Percentiles rank a stretch among this genome's conserved stretches.
Evolutionary conservation across 2,797 vertebrate species (phyloP).

Genomic region (Champsocephalus esox): DNA sequence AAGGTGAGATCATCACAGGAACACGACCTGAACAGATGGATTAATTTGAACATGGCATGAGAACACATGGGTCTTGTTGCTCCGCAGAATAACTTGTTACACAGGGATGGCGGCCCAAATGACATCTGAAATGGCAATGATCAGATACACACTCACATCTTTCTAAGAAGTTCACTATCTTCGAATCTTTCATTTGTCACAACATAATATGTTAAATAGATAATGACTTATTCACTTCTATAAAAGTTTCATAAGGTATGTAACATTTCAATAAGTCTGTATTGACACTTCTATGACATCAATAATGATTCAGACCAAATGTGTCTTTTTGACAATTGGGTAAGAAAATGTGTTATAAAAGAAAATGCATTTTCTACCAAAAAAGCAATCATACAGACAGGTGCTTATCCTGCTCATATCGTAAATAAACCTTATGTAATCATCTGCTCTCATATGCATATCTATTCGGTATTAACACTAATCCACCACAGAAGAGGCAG

Average conservation of each 20-base stretch:
- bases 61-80: slow-evolving; percentile 80
- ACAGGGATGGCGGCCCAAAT: slow-evolving; percentile 51
- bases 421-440: slow-evolving; percentile 52
- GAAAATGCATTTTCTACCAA: slow-evolving; percentile 5
- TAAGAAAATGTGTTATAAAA: slow-evolving; percentile 11
- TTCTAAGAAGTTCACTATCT: slow-evolving; percentile 27
- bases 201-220: slow-evolving; percentile 9
- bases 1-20: slow-evolving; percentile 77
- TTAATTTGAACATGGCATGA: slow-evolving; percentile 81
- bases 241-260: slow-evolving; percentile 10
- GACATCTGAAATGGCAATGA: slow-evolving; percentile 61
- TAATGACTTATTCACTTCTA: slow-evolving; percentile 1
- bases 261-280: slow-evolving; percentile 11
- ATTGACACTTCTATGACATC: not conserved
- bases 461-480: slow-evolving; percentile 69
- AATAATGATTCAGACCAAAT: slow-evolving; percentile 6
- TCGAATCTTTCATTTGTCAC: slow-evolving; percentile 23
- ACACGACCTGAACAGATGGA: slow-evolving; percentile 82
- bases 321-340: slow-evolving; percentile 2
- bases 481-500: slow-evolving; percentile 71
- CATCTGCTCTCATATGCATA: slow-evolving; percentile 70
- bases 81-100: slow-evolving; percentile 75
- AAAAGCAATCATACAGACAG: slow-evolving; percentile 30
- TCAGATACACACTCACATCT: slow-evolving; percentile 42
- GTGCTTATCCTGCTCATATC: slow-evolving; percentile 37